phyloP scores from a whole-genome alignment of 2,113 vertebrate species.

The Rhinopomastus cyanomelas region DNA sequence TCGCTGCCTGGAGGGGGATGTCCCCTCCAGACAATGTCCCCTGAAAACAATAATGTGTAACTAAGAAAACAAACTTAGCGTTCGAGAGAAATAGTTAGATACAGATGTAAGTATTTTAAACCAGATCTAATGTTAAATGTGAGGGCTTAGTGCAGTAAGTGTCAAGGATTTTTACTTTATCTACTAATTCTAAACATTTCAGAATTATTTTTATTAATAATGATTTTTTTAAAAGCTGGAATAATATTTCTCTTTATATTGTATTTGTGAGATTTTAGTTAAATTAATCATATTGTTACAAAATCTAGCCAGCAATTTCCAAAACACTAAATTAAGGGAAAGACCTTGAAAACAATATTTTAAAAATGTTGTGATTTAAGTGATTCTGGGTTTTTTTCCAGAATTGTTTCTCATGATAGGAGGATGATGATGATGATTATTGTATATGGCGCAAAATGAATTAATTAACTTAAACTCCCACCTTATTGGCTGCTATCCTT shows the following conservation, averaged over 20 bases:
- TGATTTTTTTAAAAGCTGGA: not conserved
- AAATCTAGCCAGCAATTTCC: conserved; percentile 47
- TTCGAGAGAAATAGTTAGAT: not conserved
- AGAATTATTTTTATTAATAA: not conserved
- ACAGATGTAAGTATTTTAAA: not conserved
- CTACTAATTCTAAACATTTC: conserved; percentile 1
- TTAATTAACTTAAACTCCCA: conserved; percentile 19
- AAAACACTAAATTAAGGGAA: conserved; percentile 59
- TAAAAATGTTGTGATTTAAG: conserved; percentile 30
- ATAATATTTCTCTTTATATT: not conserved
- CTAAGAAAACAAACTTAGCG: not conserved
- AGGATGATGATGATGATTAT: no score
- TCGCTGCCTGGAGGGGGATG: not conserved
- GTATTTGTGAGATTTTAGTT: conserved; percentile 51
- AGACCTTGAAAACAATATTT: conserved; percentile 53
- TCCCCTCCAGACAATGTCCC: not conserved
- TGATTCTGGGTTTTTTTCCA: conserved; percentile 32
- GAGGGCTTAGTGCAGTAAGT: not conserved
- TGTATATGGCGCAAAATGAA: conserved; percentile 11
- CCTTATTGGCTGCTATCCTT: conserved; percentile 45
- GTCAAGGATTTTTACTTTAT: not conserved
- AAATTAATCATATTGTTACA: conserved; percentile 14
- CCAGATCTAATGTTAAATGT: not conserved
- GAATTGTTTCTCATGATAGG: not conserved
- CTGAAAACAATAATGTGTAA: not conserved